Base-by-base conservation (phyloP, 2,113 vertebrate species). In the Macquaria australasica region DNA sequence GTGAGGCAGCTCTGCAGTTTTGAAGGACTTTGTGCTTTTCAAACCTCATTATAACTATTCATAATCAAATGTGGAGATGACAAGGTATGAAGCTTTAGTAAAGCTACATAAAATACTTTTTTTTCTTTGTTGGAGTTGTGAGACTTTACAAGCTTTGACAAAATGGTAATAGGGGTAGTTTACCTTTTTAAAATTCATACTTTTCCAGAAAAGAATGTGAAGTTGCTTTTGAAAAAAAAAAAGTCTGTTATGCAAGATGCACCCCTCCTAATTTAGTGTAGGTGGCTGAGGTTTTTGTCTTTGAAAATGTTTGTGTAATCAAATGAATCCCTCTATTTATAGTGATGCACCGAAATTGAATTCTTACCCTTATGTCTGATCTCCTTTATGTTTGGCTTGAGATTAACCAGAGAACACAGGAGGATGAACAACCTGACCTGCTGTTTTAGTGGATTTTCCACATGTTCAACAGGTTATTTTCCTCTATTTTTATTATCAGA, bases 181-280 rank as follows among this genome's bases (percentile, higher is more conserved):
- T 82, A 89, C 87, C 87, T 91, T 95, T 94, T 92, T 92, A 93
- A 94, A 92, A 84, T 88, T 94, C 85, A 86, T 92, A 94, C 83
- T 94, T 95, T 94, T 95, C 87, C 93, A 94, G 74, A 88, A 86
- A 93, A 87, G 75, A 94, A 95, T 95, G 92, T 95, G 91, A 95
- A 95, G 79, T 91, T 91, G 86, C 84, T 92, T 93, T 93, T 81
- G 81, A 78, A 55, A 77, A 74, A 55, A 77, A 74, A 87, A 82
- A 77, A 55, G 55, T 89, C 79, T 76, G 81, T 85, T 82, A 79
- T 89, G 77, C 88, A 86, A 88, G 73, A 83, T 86, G 76, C 64
- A 81, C 69, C 92, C 78, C 78, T 73, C 80, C 79, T 87, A 70
- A 90, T 84, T 91, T 76, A 81, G 76, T 91, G 87, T 93, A 92